Evolutionary conservation across 2,888 invertebrate species (phyloP), one percentile per base, ranked within the genome.

Genomic region (Saturnia japonica): DNA sequence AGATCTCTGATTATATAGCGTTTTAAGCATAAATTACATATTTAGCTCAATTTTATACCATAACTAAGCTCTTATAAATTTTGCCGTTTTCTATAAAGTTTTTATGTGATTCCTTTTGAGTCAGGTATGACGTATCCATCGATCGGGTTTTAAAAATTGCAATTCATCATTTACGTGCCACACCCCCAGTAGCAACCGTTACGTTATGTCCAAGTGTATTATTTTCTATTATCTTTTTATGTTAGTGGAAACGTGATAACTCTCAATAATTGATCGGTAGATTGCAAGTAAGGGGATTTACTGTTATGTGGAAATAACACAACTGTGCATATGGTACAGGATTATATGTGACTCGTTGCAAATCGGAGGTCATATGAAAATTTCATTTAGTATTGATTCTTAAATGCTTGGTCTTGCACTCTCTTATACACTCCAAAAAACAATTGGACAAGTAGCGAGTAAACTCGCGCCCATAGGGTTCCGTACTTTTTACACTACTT

Each of bases 121-220:
- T 75, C 71, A 74, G n/a, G 62, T 22, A 69, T 78, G 77, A 77
- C 71, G 77, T 76, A 71, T 54, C 28, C 54, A 62, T 70, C 67
- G 68, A 69, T 28, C 71, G 74, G 76, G 76, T 74, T 70, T 67
- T 16, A 54, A n/a, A 66, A 68, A 69, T 75, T 70, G 78, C 77
- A 75, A 78, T 75, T 81, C 75, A 80, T 7, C 62, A 40, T 68
- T 71, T 74, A 64, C 28, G 25, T 28, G 28, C n/a, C 40, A 40
- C 40, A 40, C 34, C 40, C n/a, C 40, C 40, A 64, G n/a, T 40
- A 22, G 40, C 11, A 54, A 19, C 6, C 34, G 34, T 34, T 34
- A 34, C 34, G 34, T 34, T 34, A 34, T 34, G 34, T 34, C 6
- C 34, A 34, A 62, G 16, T 62, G 11, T 62, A 22, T 4, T n/a